Evolutionary conservation across 2,888 invertebrate species (phyloP).

Genomic region (Orthosia cruda): DNA sequence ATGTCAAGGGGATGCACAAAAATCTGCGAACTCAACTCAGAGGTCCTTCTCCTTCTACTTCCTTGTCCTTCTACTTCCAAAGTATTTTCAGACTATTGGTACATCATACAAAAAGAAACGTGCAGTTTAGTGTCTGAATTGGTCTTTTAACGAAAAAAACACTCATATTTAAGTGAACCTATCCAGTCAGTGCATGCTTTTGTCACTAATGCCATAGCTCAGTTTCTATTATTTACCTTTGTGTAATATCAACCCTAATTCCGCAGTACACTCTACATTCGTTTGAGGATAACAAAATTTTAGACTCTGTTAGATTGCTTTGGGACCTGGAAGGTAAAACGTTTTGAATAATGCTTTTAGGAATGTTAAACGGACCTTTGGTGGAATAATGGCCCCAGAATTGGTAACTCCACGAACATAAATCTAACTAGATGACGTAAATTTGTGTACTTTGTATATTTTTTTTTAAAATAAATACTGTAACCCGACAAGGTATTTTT

Average conservation of each 20-base stretch:
- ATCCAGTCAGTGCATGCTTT: background rate
- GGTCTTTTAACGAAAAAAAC: background rate
- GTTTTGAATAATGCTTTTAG: constrained; percentile 57
- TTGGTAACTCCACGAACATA: constrained; percentile 26
- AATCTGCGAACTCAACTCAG: no score
- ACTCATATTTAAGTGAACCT: background rate
- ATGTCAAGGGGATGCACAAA: no score
- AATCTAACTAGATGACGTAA: no score
- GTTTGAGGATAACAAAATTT: constrained; percentile 67
- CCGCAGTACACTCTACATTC: constrained; percentile 33
- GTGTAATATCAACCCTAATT: constrained; percentile 52
- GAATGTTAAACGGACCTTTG: constrained; percentile 48
- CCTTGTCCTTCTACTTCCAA: no score
- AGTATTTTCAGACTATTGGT: no score
- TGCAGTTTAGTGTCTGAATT: background rate
- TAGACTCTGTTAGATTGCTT: constrained; percentile 67
- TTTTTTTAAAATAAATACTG: no score
- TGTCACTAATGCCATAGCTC: background rate
- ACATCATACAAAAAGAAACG: background rate
- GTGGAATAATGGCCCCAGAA: constrained; percentile 46
- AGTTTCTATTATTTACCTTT: constrained; percentile 10
- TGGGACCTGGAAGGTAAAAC: constrained; percentile 55
- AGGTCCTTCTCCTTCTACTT: no score
- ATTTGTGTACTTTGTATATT: no score
- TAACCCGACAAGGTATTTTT: no score